Evolutionary conservation across 2,888 invertebrate species (phyloP).

Genomic region (Lithophane ornitopus): DNA sequence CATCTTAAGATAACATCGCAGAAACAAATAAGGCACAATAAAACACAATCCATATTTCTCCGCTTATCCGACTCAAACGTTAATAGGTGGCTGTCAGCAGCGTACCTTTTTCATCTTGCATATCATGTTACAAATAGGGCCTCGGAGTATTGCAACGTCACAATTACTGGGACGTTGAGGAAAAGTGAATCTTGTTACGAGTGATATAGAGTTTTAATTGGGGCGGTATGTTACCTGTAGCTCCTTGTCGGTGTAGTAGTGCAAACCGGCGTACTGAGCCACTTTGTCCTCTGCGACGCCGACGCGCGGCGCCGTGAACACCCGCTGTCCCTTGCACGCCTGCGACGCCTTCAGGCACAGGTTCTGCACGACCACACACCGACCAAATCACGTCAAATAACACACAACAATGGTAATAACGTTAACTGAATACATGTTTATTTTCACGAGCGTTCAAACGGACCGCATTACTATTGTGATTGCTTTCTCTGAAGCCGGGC

Average conservation of each 20-base stretch:
- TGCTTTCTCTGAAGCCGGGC: conserved; percentile 73
- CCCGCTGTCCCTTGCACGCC: conserved; percentile 96
- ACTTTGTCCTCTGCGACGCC: conserved; percentile 98
- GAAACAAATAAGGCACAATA: conserved; percentile 41
- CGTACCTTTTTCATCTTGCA: conserved; percentile 41
- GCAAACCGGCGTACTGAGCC: conserved; percentile 97
- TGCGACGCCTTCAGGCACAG: conserved; percentile 96
- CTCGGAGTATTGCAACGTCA: conserved; percentile 27
- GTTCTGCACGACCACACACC: conserved; percentile 95
- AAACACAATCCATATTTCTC: conserved; percentile 45
- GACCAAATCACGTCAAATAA: conserved; percentile 75
- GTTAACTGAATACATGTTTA: conserved; percentile 73
- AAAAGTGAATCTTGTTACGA: conserved; percentile 35
- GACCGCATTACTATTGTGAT: conserved; percentile 70
- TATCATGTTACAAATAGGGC: conserved; percentile 48
- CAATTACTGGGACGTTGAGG: neutral
- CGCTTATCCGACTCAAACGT: conserved; percentile 34
- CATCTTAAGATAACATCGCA: conserved; percentile 33
- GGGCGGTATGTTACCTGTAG: conserved; percentile 91
- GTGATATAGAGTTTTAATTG: conserved; percentile 35
- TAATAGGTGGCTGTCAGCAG: conserved; percentile 54
- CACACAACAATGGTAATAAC: conserved; percentile 74
- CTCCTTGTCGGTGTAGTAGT: conserved; percentile 98
- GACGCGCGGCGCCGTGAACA: conserved; percentile 95
- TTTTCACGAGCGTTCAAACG: conserved; percentile 75